Evolutionary conservation across 2,113 vertebrate genomes (phyloP).

Genomic region (Cygnus buccinator): DNA sequence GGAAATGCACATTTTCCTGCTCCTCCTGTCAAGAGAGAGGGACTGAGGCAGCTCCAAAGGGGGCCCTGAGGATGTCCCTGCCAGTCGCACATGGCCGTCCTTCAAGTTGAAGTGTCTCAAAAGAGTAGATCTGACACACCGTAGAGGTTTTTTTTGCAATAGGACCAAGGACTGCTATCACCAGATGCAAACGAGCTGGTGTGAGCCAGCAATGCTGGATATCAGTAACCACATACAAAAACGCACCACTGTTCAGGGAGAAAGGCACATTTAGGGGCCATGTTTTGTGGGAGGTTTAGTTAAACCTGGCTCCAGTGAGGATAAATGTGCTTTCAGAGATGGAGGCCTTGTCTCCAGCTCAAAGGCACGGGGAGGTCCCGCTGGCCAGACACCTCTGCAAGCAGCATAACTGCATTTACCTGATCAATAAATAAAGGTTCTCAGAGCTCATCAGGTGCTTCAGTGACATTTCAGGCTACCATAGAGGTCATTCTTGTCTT

Average conservation of each 20-base stretch:
- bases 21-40: background rate
- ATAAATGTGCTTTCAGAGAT: background rate
- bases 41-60: background rate
- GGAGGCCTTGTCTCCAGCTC: background rate
- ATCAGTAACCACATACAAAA: background rate
- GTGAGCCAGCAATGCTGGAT: background rate
- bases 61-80: background rate
- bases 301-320: background rate
- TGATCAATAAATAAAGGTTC: background rate
- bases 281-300: background rate
- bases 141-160: too few relatives aligned
- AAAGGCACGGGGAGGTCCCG: background rate
- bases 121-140: too few relatives aligned
- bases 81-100: too few relatives aligned
- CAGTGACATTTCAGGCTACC: background rate
- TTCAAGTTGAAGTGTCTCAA: background rate
- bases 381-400: too few relatives aligned
- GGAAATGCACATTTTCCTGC: background rate
- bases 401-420: background rate
- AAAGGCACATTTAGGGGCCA: background rate
- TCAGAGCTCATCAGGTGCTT: rapidly evolving
- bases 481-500: rapidly evolving
- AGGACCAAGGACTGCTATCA: background rate
- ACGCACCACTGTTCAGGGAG: background rate
- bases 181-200: background rate